Conservation (phyloP, 2,888 invertebrate genomes). For the Melanostoma scalare region DNA sequence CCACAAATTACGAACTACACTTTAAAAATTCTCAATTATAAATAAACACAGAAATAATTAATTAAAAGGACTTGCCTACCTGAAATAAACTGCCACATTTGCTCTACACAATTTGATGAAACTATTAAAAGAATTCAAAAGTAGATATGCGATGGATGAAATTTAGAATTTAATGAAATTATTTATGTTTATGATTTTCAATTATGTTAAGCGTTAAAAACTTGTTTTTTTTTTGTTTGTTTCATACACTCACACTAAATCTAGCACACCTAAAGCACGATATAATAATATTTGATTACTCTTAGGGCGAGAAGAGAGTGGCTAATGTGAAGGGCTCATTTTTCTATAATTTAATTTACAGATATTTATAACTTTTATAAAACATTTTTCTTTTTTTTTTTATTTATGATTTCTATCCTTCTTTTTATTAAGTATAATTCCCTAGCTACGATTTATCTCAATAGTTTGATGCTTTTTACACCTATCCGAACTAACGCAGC, state of each 20-base stretch:
- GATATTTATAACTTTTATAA: slow-evolving; percentile 44
- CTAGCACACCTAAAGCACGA: slow-evolving; percentile 69
- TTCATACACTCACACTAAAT: slow-evolving; percentile 52
- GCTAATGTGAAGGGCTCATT: slow-evolving; percentile 35
- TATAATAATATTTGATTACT: slow-evolving; percentile 32
- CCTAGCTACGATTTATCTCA: slow-evolving; percentile 62
- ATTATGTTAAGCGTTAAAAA: neutral
- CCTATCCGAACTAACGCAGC: slow-evolving; percentile 29
- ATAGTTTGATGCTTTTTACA: slow-evolving; percentile 62
- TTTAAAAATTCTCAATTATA: too few species aligned
- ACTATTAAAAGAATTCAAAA: too few species aligned
- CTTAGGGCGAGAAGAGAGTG: slow-evolving; percentile 48
- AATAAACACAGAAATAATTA: too few species aligned
- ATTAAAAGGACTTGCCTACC: too few species aligned
- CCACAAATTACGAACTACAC: too few species aligned
- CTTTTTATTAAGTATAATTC: slow-evolving; percentile 50
- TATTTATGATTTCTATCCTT: slow-evolving; percentile 15
- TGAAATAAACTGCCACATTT: too few species aligned
- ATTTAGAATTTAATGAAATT: neutral
- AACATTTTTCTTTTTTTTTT: slow-evolving; percentile 24
- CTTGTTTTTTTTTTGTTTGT: slow-evolving; percentile 7
- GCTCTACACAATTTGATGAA: too few species aligned
- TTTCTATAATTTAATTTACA: slow-evolving; percentile 43
- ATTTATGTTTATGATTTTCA: too few species aligned
- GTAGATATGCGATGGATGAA: too few species aligned